phyloP scores from a whole-genome alignment of 1,140 invertebrate genomes.

The Zaprionus capensis region DNA sequence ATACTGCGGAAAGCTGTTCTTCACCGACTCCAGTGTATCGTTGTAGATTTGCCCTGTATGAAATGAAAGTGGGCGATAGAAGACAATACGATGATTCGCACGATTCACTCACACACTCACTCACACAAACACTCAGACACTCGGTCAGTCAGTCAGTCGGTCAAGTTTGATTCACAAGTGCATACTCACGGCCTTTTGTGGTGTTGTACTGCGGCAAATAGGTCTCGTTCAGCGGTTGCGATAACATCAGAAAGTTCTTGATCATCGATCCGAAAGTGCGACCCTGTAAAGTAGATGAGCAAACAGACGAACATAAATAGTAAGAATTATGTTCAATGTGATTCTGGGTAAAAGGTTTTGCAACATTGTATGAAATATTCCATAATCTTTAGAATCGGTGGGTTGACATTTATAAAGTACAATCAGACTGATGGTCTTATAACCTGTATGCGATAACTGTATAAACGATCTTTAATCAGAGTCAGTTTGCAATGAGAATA shows the following conservation, averaged over 20 bases:
- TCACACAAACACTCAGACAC: neutral
- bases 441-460: too few species aligned
- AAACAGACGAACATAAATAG: constrained; percentile 19
- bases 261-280: constrained; percentile 91
- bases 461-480: neutral
- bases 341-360: neutral
- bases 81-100: constrained; percentile 28
- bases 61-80: neutral
- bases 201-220: constrained; percentile 90
- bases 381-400: neutral
- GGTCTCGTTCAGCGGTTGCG: constrained; percentile 87
- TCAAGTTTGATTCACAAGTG: constrained; percentile 1
- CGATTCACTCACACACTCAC: neutral
- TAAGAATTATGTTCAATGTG: constrained; percentile 3
- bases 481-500: neutral
- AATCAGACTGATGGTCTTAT: neutral
- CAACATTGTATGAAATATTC: neutral
- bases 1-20: constrained; percentile 91
- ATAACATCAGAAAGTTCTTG: constrained; percentile 88
- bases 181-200: constrained; percentile 86
- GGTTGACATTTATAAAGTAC: neutral
- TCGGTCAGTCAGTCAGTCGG: constrained; percentile 1
- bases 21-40: constrained; percentile 88
- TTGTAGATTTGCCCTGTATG: constrained; percentile 87
- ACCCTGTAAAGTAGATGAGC: constrained; percentile 86